Evolutionary conservation across 2,797 vertebrate species (phyloP), one percentile per base, ranked within the genome.

Genomic region (Myotis vivesi): DNA sequence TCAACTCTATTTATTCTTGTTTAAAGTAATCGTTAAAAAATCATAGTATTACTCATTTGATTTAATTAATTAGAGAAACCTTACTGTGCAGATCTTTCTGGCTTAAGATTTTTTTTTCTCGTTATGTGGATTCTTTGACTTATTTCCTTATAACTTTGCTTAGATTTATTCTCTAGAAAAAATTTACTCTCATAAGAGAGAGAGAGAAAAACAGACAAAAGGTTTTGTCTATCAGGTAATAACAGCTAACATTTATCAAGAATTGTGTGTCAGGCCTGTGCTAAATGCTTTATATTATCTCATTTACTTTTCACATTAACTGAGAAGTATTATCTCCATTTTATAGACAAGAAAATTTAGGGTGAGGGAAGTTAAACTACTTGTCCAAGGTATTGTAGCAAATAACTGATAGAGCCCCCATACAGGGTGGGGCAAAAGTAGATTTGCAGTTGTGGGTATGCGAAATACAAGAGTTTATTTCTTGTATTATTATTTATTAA

Each of bases 91-190:
- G 12, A 73, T 92, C n/a, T 62, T 89, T 64, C 30, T 83, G 84
- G 75, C 6, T 83, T 51, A 62, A 10, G 3, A 75, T 83, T 77
- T 75, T 80, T 62, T 73, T 19, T 19, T 6, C 36, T 82, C 23
- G 8, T 71, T 71, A 49, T 90, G n/a, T 93, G 72, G 89, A 53
- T 93, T 94, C 8, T 38, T 91, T 23, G 15, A 41, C 28, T 72
- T 62, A 30, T 44, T 91, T 97, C 33, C 17, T 89, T 94, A 75
- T 93, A 38, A 46, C 25, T 84, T 84, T 72, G 30, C 11, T 93
- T 94, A 93, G 36, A 72, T 92, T 82, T 91, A 62, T 59, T 80
- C 53, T 94, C 59, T 66, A 68, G 36, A 68, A 93, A 75, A 92
- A 81, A 57, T 66, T 41, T 72, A 55, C 57, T 94, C 10, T 82